Conservation (phyloP, 2,797 vertebrate species). For the Macrochelys suwanniensis region DNA sequence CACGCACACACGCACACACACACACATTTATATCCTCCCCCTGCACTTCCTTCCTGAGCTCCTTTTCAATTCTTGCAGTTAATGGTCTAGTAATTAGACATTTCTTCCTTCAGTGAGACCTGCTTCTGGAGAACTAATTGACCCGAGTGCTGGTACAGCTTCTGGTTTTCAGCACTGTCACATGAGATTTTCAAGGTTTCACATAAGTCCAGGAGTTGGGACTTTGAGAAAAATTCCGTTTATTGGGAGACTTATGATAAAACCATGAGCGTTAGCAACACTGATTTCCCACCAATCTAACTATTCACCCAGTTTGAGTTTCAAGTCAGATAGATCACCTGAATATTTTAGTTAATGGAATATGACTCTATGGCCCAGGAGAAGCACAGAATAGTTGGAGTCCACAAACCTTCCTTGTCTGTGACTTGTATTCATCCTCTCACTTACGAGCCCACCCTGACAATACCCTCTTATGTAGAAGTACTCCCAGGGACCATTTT, state of each 20-base stretch:
- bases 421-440: neutral
- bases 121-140: neutral
- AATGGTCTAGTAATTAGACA: neutral
- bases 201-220: neutral
- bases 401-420: fast-evolving
- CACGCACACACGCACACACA: too few species aligned
- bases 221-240: neutral
- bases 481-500: neutral
- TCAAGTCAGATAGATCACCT: neutral
- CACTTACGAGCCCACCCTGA: neutral
- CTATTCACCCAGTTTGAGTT: neutral
- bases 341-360: neutral
- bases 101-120: neutral
- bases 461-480: neutral
- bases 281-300: neutral
- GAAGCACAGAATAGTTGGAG: neutral
- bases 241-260: neutral
- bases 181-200: neutral
- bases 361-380: neutral
- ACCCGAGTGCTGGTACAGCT: neutral
- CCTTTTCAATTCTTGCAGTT: neutral
- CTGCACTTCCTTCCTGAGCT: neutral
- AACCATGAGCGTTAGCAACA: neutral
- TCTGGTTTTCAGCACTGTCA: neutral
- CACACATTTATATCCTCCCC: too few species aligned